These are phyloP conservation scores for Pollimyrus isidori DNA, from an alignment of 2,113 vertebrate species.

Conservation along the genomic window DNA sequence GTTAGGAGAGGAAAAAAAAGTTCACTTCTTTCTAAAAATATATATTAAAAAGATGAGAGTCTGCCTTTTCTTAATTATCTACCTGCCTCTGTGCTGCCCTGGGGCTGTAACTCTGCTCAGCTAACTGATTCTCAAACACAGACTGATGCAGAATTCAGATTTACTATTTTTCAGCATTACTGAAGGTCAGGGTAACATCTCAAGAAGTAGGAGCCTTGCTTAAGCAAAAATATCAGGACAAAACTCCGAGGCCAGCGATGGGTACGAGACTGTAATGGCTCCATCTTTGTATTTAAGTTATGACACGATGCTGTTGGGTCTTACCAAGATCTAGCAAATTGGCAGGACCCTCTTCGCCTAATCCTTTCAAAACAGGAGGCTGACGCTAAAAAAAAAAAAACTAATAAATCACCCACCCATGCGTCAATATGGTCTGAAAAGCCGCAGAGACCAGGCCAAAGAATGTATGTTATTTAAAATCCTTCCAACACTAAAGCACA, in stretches of 20 bases:
- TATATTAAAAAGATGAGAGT: slow-evolving; percentile 48
- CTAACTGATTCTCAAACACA: slow-evolving; percentile 48
- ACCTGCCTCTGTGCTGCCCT: slow-evolving; percentile 34
- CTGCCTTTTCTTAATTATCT: slow-evolving; percentile 51
- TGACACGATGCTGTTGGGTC: not conserved
- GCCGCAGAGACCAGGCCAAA: not conserved
- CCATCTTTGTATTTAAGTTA: not conserved
- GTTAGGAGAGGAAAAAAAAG: slow-evolving; percentile 43
- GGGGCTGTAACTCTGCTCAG: slow-evolving; percentile 34
- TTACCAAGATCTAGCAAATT: not conserved
- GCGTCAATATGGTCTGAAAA: not conserved
- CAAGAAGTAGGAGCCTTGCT: not conserved
- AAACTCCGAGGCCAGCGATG: not conserved
- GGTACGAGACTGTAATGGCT: not conserved
- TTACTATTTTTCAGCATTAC: not conserved
- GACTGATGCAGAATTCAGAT: slow-evolving; percentile 35
- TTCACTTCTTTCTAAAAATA: slow-evolving; percentile 24
- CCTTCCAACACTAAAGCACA: not conserved
- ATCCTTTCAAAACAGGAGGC: not conserved
- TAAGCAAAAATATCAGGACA: not conserved
- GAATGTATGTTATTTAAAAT: not conserved
- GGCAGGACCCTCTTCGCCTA: not conserved
- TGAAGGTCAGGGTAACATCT: slow-evolving; percentile 11
- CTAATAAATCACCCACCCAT: not conserved
- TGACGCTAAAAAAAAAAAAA: not conserved